phyloP scores from a whole-genome alignment of 2,113 vertebrate genomes.

The Toxostoma redivivum region DNA sequence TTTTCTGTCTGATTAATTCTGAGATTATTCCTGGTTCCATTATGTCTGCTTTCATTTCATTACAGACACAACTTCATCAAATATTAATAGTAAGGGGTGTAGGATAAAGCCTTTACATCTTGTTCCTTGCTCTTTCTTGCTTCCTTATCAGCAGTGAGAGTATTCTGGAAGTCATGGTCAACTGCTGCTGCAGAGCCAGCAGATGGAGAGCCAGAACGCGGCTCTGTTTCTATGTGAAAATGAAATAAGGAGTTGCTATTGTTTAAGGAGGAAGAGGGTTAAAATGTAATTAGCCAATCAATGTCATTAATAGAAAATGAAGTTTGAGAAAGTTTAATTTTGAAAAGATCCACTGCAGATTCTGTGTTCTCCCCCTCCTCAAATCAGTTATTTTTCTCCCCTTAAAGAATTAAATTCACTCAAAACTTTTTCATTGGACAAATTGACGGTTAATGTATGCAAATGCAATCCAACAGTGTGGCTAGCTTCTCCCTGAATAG shows the following conservation, averaged over 20 bases:
- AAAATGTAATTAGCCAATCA: neutral
- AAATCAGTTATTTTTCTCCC: neutral
- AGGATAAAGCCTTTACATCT: neutral
- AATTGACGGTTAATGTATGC: neutral
- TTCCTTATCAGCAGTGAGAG: neutral
- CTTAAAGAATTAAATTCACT: neutral
- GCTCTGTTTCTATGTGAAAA: neutral
- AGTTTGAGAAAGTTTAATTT: neutral
- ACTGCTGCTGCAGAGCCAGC: conserved; percentile 5
- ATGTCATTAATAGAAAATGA: neutral
- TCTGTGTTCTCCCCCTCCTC: neutral
- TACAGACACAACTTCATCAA: conserved; percentile 28
- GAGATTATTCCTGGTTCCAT: neutral
- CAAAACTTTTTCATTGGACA: neutral
- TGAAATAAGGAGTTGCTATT: neutral
- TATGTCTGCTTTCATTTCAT: neutral
- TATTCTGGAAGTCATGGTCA: neutral
- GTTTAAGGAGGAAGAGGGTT: neutral
- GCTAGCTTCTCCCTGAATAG: neutral
- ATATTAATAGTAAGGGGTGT: neutral
- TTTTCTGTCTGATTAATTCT: neutral
- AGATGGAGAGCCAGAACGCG: conserved; percentile 11
- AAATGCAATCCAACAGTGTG: neutral
- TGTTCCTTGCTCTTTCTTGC: neutral
- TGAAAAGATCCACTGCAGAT: neutral